These are phyloP conservation scores for Synanthedon tipuliformis DNA, from an alignment of 2,888 invertebrate genomes.

Conservation along the genomic window DNA sequence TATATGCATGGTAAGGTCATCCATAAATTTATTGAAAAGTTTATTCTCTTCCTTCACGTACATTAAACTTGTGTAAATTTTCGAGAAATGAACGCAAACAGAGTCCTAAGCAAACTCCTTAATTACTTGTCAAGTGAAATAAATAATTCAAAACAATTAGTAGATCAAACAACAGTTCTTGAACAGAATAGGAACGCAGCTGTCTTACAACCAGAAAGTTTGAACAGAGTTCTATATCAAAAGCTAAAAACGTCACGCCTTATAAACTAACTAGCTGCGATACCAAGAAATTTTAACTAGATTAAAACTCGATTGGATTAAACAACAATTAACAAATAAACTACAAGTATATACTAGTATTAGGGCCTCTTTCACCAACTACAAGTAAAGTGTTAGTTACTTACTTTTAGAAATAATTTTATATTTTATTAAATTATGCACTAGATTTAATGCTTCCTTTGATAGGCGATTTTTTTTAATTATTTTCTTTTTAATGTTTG, in stretches of 20 bases:
- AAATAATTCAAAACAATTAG: constrained; percentile 53
- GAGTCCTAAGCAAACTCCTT: constrained; percentile 41
- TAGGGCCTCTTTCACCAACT: too few species aligned
- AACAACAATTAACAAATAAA: too few species aligned
- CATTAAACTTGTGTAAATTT: constrained; percentile 30
- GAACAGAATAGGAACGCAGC: constrained; percentile 20
- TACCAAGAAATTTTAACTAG: background rate
- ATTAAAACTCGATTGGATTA: background rate
- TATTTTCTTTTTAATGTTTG: too few species aligned
- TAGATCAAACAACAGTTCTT: constrained; percentile 28
- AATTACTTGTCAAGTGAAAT: constrained; percentile 50
- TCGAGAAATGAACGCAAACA: constrained; percentile 37
- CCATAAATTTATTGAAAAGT: constrained; percentile 29
- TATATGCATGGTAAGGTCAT: background rate
- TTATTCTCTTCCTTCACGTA: constrained; percentile 38
- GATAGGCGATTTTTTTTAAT: too few species aligned
- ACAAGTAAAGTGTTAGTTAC: too few species aligned
- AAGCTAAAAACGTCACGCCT: constrained; percentile 4
- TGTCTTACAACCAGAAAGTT: constrained; percentile 7
- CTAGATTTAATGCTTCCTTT: too few species aligned
- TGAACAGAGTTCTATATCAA: background rate
- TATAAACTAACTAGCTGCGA: constrained; percentile 1
- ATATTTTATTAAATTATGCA: too few species aligned
- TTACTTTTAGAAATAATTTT: too few species aligned
- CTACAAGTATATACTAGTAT: too few species aligned